A percentile compares a stretch with the other conserved stretches of the same genome.
Evolutionary conservation across 1,140 invertebrate species (phyloP).

Genomic region (Polypedilum pembai): DNA sequence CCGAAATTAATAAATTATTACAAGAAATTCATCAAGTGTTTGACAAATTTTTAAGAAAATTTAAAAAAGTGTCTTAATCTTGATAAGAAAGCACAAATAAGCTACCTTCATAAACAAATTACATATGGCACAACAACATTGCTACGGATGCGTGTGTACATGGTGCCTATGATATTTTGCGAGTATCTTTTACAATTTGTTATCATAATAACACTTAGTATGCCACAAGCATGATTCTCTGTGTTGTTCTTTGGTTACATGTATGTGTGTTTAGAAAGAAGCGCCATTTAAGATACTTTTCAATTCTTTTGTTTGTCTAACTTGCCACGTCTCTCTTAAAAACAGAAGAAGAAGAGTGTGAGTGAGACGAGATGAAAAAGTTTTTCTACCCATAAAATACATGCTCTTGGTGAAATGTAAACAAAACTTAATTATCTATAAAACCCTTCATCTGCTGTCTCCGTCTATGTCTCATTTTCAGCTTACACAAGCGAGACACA

Average conservation of each 20-base stretch:
- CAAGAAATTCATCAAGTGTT: too few relatives aligned
- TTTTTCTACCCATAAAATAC: conserved; percentile 12
- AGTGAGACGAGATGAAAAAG: not conserved
- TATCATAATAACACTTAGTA: conserved; percentile 19
- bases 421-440: conserved; percentile 27
- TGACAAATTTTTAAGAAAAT: too few relatives aligned
- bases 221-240: not conserved
- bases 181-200: not conserved
- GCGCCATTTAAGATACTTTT: too few relatives aligned
- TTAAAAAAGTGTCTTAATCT: too few relatives aligned
- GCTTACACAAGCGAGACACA: too few relatives aligned
- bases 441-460: not conserved
- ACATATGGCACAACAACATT: not conserved
- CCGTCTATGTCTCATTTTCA: not conserved
- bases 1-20: too few relatives aligned
- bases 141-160: not conserved
- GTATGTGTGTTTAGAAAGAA: not conserved
- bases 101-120: conserved; percentile 10
- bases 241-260: not conserved
- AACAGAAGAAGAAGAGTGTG: not conserved
- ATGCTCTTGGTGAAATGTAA: conserved; percentile 17
- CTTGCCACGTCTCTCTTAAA: not conserved
- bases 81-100: not conserved
- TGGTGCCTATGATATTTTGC: not conserved
- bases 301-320: not conserved